These are phyloP conservation scores for Chaitophorus viminalis DNA, from an alignment of 2,888 invertebrate species.

Conservation along the genomic window DNA sequence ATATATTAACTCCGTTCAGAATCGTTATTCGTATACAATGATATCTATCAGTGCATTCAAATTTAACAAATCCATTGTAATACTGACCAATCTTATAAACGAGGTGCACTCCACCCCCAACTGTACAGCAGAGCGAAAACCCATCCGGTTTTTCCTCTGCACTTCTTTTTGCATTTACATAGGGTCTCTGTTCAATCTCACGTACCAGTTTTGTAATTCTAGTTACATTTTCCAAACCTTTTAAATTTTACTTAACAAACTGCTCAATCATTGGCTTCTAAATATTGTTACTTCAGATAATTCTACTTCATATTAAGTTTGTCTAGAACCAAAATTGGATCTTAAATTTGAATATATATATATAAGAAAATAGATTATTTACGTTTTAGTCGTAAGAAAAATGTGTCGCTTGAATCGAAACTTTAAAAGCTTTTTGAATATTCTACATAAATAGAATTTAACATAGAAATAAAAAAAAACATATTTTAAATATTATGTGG, in stretches of 20 bases:
- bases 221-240: not conserved
- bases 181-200: not conserved
- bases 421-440: not conserved
- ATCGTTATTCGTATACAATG: no score
- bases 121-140: no score
- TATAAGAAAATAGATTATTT: not conserved
- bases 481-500: not conserved
- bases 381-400: not conserved
- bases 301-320: not conserved
- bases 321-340: not conserved
- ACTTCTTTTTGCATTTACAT: not conserved
- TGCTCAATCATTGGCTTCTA: not conserved
- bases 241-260: conserved; percentile 27
- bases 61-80: no score
- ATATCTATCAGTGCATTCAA: no score
- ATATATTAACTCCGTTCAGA: no score
- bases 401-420: not conserved
- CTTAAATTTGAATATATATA: conserved; percentile 7
- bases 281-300: not conserved
- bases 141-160: not conserved
- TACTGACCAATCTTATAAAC: no score
- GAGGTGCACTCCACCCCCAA: no score
- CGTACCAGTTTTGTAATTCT: not conserved
- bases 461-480: not conserved
- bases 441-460: not conserved